A percentile compares a stretch with the other conserved stretches of the same genome.
Conservation (phyloP, 1,140 invertebrate species). For the Andrena cerasifolii region DNA sequence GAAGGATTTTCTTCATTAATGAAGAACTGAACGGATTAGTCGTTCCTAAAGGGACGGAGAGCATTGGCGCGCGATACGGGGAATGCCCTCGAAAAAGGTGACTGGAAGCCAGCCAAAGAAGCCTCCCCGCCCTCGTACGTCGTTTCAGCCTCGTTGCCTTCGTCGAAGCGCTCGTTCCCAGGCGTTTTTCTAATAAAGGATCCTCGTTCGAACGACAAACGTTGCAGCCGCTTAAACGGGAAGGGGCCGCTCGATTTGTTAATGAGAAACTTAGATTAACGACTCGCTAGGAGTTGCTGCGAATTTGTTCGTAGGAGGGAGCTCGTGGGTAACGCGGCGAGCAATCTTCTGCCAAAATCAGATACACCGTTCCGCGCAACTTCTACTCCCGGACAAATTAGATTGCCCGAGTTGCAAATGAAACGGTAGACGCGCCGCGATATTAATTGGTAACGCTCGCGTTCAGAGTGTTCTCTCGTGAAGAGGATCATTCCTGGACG, state of each 20-base stretch:
- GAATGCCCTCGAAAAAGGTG: slow-evolving; percentile 39
- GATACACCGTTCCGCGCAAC: slow-evolving; percentile 25
- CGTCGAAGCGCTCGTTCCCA: slow-evolving; percentile 21
- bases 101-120: slow-evolving; percentile 66
- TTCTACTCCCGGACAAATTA: slow-evolving; percentile 31
- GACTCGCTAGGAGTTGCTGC: slow-evolving; percentile 17
- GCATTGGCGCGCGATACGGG: slow-evolving; percentile 26
- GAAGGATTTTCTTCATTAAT: slow-evolving; percentile 53
- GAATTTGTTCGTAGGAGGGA: slow-evolving; percentile 11
- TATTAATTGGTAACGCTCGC: slow-evolving; percentile 25
- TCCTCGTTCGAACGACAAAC: slow-evolving; percentile 18
- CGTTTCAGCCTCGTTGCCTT: slow-evolving; percentile 31
- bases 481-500: not conserved
- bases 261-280: slow-evolving; percentile 44
- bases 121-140: not conserved
- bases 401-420: slow-evolving; percentile 25
- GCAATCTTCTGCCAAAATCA: slow-evolving; percentile 43
- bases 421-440: slow-evolving; percentile 19
- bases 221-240: too few species aligned
- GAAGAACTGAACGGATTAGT: slow-evolving; percentile 58
- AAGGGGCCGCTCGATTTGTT: slow-evolving; percentile 39
- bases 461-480: not conserved
- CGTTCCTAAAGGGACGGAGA: slow-evolving; percentile 30
- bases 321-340: not conserved
- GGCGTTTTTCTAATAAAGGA: slow-evolving; percentile 36